Evolutionary conservation across 2,113 vertebrate genomes (phyloP).

Genomic region (Chrysochloris asiatica): DNA sequence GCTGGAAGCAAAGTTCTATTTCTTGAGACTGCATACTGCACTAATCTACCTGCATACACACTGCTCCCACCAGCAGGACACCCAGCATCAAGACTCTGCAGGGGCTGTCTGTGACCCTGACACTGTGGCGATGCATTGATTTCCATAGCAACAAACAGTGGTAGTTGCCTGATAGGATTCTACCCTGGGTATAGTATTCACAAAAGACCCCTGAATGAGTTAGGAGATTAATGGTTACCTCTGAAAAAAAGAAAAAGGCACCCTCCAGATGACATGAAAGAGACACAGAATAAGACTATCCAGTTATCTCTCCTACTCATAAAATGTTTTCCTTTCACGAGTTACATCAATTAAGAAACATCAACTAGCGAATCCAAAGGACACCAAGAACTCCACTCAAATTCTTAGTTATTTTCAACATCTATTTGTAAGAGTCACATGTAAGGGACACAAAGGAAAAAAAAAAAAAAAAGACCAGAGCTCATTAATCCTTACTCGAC

Average conservation of each 20-base stretch:
- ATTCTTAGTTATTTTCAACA: conserved; percentile 16
- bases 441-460: neutral
- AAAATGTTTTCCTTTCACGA: conserved; percentile 4
- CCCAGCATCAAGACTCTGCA: neutral
- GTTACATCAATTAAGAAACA: conserved; percentile 25
- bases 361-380: neutral
- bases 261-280: neutral
- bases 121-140: neutral
- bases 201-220: too few species aligned
- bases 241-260: neutral
- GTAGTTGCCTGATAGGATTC: neutral
- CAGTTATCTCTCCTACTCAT: neutral
- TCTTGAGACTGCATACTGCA: neutral
- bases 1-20: neutral
- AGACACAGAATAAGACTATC: neutral
- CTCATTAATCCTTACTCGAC: conserved; percentile 23
- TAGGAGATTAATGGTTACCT: neutral
- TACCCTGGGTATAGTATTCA: neutral
- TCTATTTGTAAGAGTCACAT: conserved; percentile 28
- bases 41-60: neutral
- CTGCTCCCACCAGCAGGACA: neutral
- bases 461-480: neutral
- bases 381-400: neutral
- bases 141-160: neutral
- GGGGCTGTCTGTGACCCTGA: neutral